phyloP scores from a whole-genome alignment of 2,113 vertebrate species.

The Zonotrichia leucophrys region DNA sequence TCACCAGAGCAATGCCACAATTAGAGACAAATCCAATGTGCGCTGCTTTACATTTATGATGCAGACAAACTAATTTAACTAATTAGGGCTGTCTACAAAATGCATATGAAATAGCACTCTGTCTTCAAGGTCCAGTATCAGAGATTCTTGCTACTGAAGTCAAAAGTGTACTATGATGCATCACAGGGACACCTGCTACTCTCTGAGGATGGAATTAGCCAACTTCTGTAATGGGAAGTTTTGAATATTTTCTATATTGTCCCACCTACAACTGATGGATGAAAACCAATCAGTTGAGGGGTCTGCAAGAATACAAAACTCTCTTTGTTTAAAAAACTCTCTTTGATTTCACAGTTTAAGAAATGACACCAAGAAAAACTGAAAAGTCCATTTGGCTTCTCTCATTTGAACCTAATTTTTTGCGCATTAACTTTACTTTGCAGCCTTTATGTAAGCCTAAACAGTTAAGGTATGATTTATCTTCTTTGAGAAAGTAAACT shows the following conservation, averaged over 20 bases:
- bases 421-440: background rate
- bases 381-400: background rate
- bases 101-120: background rate
- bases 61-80: conserved; percentile 38
- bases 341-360: background rate
- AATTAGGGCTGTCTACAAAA: conserved; percentile 39
- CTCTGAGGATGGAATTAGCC: background rate
- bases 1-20: conserved; percentile 33
- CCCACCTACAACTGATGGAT: background rate
- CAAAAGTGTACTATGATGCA: background rate
- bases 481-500: background rate
- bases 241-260: background rate
- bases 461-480: background rate
- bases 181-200: background rate
- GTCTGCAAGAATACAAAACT: background rate
- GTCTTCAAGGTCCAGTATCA: background rate
- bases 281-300: background rate
- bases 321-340: background rate
- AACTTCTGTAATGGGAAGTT: background rate
- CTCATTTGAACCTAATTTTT: background rate
- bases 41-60: background rate
- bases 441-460: background rate
- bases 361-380: background rate
- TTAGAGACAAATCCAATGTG: conserved; percentile 35
- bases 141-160: background rate